A percentile compares a stretch with the other conserved stretches of the same genome.
These are phyloP conservation scores for Watsonalla cultraria DNA, from an alignment of 2,888 invertebrate genomes.

Conservation along the genomic window DNA sequence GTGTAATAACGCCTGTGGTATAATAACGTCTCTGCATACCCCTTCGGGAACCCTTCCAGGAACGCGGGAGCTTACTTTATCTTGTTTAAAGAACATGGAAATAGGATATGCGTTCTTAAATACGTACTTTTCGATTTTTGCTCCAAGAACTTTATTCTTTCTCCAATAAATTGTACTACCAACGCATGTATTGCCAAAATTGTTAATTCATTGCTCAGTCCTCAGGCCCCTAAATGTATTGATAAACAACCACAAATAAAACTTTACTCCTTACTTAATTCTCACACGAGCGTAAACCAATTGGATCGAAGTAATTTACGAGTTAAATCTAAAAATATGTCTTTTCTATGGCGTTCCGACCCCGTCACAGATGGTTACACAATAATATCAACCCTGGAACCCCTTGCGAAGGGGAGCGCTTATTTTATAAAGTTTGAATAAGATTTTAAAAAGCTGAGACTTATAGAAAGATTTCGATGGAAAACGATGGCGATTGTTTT, in stretches of 20 bases:
- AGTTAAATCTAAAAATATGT: conserved; percentile 78
- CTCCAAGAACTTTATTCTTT: background rate
- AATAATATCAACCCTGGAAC: conserved; percentile 61
- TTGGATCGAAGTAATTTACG: conserved; percentile 75
- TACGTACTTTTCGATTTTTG: too few relatives aligned
- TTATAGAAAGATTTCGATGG: conserved; percentile 48
- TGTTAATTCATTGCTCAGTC: background rate
- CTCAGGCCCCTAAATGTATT: conserved; percentile 4
- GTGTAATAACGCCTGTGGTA: too few relatives aligned
- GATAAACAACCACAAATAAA: conserved; percentile 68
- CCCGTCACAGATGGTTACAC: conserved; percentile 76
- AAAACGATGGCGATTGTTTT: conserved; percentile 43
- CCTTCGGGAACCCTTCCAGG: too few relatives aligned
- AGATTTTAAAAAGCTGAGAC: conserved; percentile 72
- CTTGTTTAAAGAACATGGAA: too few relatives aligned
- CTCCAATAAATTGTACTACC: background rate
- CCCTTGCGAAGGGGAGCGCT: conserved; percentile 61
- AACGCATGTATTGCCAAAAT: background rate
- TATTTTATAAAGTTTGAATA: conserved; percentile 77
- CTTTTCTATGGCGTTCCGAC: conserved; percentile 64
- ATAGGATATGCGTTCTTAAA: too few relatives aligned
- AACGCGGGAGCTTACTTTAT: too few relatives aligned
- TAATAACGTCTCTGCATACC: too few relatives aligned
- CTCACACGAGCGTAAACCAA: conserved; percentile 75
- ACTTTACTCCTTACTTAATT: conserved; percentile 62